Conservation (phyloP, 64 coral and sea anemone species). For the Montipora foliosa region DNA sequence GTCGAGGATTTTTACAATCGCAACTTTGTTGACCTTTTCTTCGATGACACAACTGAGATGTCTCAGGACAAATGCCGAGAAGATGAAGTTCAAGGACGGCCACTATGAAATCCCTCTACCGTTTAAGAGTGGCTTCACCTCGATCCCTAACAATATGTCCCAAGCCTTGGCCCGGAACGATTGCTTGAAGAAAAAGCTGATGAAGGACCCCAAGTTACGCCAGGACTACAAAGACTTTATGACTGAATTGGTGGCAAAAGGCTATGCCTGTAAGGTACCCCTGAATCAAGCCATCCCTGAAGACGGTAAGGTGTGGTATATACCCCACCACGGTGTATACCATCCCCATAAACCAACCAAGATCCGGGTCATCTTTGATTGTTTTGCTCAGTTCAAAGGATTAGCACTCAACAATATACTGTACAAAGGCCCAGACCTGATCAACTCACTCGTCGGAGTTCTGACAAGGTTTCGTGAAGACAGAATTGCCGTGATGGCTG, state of each 20-base stretch:
- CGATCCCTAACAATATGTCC: not conserved
- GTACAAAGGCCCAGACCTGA: slow-evolving; percentile 63
- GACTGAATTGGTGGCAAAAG: too few species aligned
- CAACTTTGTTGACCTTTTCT: not conserved
- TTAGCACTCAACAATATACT: not conserved
- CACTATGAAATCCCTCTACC: slow-evolving; percentile 23
- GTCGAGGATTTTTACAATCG: slow-evolving; percentile 5
- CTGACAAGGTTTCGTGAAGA: not conserved
- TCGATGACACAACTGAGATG: not conserved
- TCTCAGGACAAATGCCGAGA: not conserved
- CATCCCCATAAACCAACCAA: too few species aligned
- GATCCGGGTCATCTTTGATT: too few species aligned
- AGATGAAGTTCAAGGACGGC: not conserved
- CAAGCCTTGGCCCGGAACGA: not conserved
- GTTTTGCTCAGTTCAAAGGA: too few species aligned
- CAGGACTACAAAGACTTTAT: not conserved
- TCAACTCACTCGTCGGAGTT: slow-evolving; percentile 51
- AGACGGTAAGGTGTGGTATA: too few species aligned
- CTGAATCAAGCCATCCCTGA: too few species aligned
- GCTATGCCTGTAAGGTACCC: too few species aligned
- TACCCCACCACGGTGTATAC: too few species aligned
- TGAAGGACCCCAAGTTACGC: not conserved
- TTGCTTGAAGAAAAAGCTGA: slow-evolving; percentile 35
- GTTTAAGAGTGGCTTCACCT: not conserved
- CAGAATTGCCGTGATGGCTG: not conserved